Evolutionary conservation across 2,113 vertebrate genomes (phyloP), one percentile per base, ranked within the genome.

Genomic region (Setophaga petechia): DNA sequence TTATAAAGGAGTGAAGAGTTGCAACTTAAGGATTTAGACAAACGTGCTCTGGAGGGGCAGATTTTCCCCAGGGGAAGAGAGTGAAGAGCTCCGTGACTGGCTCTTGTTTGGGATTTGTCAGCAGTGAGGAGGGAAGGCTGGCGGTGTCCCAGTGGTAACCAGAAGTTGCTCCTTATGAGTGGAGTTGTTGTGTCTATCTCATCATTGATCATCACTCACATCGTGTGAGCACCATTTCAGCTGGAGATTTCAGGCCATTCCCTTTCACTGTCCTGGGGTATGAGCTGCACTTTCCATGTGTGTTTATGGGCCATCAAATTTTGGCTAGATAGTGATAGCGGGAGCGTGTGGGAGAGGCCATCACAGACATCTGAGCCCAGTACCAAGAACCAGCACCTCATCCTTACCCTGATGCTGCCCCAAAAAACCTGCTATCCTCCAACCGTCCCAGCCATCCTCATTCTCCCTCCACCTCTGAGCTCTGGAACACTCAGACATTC

Each of bases 131-230:
- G 44, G 24, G 31, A 39, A 31, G 41, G 14, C 37, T 79, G 57
- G 46, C 12, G 18, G 12, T 82, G 15, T 72, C 77, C 71, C 71
- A 55, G 0, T 3, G 4, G 13, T 39, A 89, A 84, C 58, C 63
- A 83, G 49, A 87, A 92, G 58, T 82, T 91, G 5, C n/a, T 94
- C 33, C 30, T 88, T 33, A 3, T 2, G 35, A 59, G 59, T 65
- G 35, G 67, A 52, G 25, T 31, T 57, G 65, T 73, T 58, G 24
- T 31, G 43, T 55, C 89, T 67, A 0, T 88, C 74, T 59, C 75
- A 33, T 68, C 76, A 52, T 78, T 47, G 27, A 44, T 84, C 33
- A 0, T 71, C 6, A 1, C 2, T 0, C 0, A 0, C 0, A 0
- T 43, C 3, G 1, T 30, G 7, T 0, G 1, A 84, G 39, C 76